phyloP scores from a whole-genome alignment of 2,888 invertebrate species.

The Ypsolopha scabrella region DNA sequence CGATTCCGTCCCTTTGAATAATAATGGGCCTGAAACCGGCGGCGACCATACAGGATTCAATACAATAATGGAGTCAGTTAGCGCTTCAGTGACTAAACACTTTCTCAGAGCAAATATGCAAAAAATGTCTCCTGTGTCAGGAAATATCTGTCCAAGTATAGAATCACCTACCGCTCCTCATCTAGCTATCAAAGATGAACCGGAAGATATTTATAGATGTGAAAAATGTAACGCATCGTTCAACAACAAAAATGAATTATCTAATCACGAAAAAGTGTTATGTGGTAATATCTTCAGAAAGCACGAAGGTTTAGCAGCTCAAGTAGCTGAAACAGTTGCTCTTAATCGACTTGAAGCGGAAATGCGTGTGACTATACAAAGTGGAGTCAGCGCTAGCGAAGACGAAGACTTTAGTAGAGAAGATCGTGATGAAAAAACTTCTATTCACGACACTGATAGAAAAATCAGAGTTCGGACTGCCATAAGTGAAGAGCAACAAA shows the following conservation, averaged over 20 bases:
- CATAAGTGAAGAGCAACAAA: slow-evolving; percentile 94
- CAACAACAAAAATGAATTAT: slow-evolving; percentile 68
- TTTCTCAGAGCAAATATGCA: slow-evolving; percentile 77
- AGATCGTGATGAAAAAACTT: slow-evolving; percentile 64
- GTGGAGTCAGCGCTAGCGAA: slow-evolving; percentile 69
- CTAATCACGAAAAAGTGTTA: slow-evolving; percentile 79
- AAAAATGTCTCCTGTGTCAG: slow-evolving; percentile 72
- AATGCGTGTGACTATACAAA: slow-evolving; percentile 60
- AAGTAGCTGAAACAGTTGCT: slow-evolving; percentile 76
- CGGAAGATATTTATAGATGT: slow-evolving; percentile 61
- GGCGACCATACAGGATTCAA: slow-evolving; percentile 75
- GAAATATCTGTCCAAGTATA: slow-evolving; percentile 48
- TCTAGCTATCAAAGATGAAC: slow-evolving; percentile 44
- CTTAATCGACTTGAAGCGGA: slow-evolving; percentile 64
- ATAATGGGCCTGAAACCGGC: slow-evolving; percentile 36
- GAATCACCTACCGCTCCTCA: slow-evolving; percentile 36
- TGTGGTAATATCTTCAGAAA: slow-evolving; percentile 70
- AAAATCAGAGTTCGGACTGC: slow-evolving; percentile 93
- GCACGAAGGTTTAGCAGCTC: slow-evolving; percentile 83
- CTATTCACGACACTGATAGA: slow-evolving; percentile 74
- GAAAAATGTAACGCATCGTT: slow-evolving; percentile 71
- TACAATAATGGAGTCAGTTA: slow-evolving; percentile 80
- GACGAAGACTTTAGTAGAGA: slow-evolving; percentile 71
- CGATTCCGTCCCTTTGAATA: slow-evolving; percentile 42
- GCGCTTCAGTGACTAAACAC: slow-evolving; percentile 80